phyloP scores from a whole-genome alignment of 2,888 invertebrate species.

The Erynnis tages region DNA sequence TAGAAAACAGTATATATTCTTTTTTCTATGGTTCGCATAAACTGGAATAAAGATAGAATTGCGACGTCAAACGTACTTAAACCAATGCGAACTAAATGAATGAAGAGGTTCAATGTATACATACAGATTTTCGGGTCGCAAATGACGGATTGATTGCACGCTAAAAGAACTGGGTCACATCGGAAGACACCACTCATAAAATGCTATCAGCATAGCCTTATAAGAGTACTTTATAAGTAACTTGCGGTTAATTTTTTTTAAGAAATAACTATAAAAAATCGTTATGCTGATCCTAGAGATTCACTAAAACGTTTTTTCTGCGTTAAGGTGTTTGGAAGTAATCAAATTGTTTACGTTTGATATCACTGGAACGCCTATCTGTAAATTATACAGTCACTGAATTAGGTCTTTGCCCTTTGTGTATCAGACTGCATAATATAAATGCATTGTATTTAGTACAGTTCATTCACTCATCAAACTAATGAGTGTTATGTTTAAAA shows the following conservation, averaged over 20 bases:
- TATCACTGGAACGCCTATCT: no score
- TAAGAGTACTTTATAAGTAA: no score
- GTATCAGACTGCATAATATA: conserved; percentile 1
- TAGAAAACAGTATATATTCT: no score
- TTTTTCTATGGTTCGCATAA: no score
- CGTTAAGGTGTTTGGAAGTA: no score
- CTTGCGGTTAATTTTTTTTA: no score
- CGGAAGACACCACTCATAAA: conserved; percentile 23
- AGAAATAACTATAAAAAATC: no score
- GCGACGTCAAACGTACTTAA: not conserved
- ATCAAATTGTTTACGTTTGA: no score
- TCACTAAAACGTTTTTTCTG: no score
- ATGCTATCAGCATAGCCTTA: conserved; percentile 13
- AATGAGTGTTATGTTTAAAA: not conserved
- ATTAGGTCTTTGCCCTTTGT: conserved; percentile 7
- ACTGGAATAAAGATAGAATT: not conserved
- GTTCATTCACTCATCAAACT: conserved; percentile 15
- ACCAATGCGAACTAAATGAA: not conserved
- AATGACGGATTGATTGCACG: conserved; percentile 27
- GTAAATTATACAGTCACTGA: not conserved
- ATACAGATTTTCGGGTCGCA: conserved; percentile 12
- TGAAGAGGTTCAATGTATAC: not conserved
- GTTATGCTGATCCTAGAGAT: no score
- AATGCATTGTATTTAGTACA: conserved; percentile 3
- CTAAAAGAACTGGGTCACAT: conserved; percentile 30